phyloP scores from a whole-genome alignment of 2,113 vertebrate genomes.

The Lycaon pictus region DNA sequence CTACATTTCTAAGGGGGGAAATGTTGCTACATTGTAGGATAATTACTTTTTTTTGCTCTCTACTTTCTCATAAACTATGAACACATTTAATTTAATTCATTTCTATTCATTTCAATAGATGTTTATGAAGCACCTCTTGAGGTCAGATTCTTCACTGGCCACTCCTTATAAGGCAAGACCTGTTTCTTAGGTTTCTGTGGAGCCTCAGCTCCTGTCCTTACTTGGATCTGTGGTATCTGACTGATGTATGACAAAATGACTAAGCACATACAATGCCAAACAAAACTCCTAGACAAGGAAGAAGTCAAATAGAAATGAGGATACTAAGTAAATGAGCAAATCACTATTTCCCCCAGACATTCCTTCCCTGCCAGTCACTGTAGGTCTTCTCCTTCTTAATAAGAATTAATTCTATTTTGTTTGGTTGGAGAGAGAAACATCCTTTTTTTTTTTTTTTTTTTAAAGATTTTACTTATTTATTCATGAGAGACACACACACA shows the following conservation, averaged over 20 bases:
- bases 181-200: neutral
- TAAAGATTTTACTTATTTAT: no score
- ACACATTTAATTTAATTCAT: conserved; percentile 31
- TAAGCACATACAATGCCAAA: neutral
- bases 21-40: neutral
- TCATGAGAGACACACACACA: no score
- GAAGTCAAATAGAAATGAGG: neutral
- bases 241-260: conserved; percentile 36
- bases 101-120: neutral
- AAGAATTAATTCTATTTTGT: conserved; percentile 42
- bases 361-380: neutral
- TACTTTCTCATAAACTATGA: neutral
- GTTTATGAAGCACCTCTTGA: conserved; percentile 10
- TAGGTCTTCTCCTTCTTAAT: neutral
- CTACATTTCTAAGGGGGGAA: neutral
- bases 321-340: conserved; percentile 29
- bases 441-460: neutral
- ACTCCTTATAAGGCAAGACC: conserved; percentile 1
- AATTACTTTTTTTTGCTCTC: conserved; percentile 5
- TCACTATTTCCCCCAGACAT: conserved; percentile 23
- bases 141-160: neutral
- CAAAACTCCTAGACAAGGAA: conserved; percentile 37
- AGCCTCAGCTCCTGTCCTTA: neutral
- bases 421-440: neutral
- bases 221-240: neutral